Base-by-base conservation (phyloP, 2,113 vertebrate species). In the Centropristis striata region DNA sequence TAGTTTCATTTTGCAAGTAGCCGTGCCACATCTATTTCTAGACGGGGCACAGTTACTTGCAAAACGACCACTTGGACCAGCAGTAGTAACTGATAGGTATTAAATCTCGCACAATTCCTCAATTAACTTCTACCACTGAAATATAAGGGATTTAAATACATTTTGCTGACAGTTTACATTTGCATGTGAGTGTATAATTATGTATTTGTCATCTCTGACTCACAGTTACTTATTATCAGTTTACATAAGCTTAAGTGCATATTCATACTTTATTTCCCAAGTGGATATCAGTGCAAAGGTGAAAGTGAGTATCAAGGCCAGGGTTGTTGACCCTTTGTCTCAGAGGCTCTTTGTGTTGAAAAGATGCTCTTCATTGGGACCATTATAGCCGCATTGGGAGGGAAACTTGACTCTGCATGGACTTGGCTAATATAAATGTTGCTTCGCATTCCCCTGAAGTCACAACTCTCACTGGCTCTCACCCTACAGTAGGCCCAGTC, bases 361-460 rank as follows among this genome's bases (percentile, higher is more conserved):
- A 77, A 69, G 16, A 46, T 13, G n/a, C 8, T 41, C 70, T 87
- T 80, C 79, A 65, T 64, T 39, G 53, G 41, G 60, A 70, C 75
- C 8, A 1, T 71, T 70, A 50, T 58, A 79, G 60, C 47, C 73
- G 63, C 60, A 32, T 18, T 58, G 41, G 36, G 68, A 71, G 23
- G 27, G 88, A 88, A 92, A 92, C 75, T n/a, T 64, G 82, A 89
- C 41, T 41, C 79, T 42, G 18, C 27, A 18, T 58, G 51, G 49
- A 78, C 57, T 41, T 32, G 67, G 67, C 77, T 59, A 69, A 90
- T 90, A 91, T 72, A 93, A 90, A 92, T 91, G 71, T 88, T 91
- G 71, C 81, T 37, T 66, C 58, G 23, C 84, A 86, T 87, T 78
- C 81, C 46, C 36, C 57, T 55, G 60, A 72, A 84, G 85, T 73